These are phyloP conservation scores for Linurgus olivaceus DNA, from an alignment of 2,797 vertebrate species.

Conservation along the genomic window DNA sequence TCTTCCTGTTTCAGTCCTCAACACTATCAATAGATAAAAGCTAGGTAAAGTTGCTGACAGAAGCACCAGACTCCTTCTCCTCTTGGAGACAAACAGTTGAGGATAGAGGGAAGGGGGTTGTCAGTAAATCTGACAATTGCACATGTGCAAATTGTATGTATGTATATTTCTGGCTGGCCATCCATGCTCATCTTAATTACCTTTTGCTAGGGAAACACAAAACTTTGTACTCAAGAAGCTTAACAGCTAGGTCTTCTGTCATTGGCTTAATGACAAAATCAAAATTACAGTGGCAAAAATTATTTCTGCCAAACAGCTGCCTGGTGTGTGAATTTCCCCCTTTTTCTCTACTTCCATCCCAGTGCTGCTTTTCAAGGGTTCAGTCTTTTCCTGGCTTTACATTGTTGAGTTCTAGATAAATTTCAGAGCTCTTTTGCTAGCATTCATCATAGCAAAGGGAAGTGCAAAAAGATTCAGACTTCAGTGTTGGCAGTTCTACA, in stretches of 20 bases:
- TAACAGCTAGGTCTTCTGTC: background rate
- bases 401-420: background rate
- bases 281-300: background rate
- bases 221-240: background rate
- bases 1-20: background rate
- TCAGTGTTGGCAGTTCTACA: slow-evolving; percentile 7
- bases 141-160: background rate
- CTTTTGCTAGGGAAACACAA: background rate
- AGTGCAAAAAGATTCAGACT: background rate
- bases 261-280: background rate
- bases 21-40: background rate
- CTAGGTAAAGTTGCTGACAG: background rate
- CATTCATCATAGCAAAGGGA: background rate
- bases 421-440: background rate
- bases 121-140: background rate
- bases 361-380: background rate
- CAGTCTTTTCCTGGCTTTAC: background rate
- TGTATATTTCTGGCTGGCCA: background rate
- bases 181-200: background rate
- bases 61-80: background rate
- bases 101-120: background rate
- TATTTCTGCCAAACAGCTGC: background rate
- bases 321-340: background rate
- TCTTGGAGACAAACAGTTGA: background rate
- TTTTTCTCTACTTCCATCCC: background rate